phyloP scores from a whole-genome alignment of 2,888 invertebrate genomes.

The Coelogynopora nodosa region DNA sequence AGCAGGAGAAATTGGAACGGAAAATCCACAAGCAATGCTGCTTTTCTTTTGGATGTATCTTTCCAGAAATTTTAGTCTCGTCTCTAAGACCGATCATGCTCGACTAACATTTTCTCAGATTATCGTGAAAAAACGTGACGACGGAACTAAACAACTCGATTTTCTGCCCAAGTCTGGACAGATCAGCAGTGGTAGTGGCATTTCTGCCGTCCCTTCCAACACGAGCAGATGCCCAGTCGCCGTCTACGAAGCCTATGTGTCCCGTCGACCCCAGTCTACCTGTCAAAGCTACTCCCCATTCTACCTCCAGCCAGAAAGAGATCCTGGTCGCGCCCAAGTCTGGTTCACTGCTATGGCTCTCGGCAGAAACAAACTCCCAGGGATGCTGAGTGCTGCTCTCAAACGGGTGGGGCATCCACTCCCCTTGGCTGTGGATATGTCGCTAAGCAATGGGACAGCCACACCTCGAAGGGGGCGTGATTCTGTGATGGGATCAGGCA shows the following conservation, averaged over 20 bases:
- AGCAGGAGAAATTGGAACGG: background rate
- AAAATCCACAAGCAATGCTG: background rate
- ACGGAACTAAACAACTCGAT: background rate
- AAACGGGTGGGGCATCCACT: background rate
- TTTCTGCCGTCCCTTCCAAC: background rate
- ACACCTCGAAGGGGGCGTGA: background rate
- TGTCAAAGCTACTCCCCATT: background rate
- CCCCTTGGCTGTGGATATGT: background rate
- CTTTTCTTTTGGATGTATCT: background rate
- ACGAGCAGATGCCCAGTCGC: background rate
- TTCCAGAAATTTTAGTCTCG: background rate
- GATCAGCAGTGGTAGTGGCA: background rate
- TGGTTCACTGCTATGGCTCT: background rate
- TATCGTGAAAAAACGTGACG: background rate
- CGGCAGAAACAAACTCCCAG: background rate
- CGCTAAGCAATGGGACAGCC: background rate
- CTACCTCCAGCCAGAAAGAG: background rate
- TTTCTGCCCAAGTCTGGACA: background rate
- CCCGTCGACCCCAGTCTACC: background rate
- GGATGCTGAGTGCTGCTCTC: background rate
- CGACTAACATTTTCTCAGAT: background rate
- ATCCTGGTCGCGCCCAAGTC: background rate
- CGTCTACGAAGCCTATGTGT: background rate
- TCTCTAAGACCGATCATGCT: background rate
- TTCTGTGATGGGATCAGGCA: background rate